phyloP scores from a whole-genome alignment of 2,888 invertebrate species.

The Pasiphila rectangulata region DNA sequence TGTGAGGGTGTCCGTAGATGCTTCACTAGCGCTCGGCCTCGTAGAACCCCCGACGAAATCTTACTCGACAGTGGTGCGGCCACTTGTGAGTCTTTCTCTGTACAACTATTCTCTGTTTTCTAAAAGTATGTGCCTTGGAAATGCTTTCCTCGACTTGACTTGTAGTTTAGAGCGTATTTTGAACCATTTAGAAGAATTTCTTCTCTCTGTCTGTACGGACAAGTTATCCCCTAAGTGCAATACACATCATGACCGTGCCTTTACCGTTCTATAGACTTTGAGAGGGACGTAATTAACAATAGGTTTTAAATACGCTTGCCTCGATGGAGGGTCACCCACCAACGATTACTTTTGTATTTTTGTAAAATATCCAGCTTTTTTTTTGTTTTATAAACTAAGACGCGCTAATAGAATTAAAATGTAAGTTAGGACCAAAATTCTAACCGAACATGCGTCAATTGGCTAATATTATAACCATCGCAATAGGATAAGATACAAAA shows the following conservation, averaged over 20 bases:
- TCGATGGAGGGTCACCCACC: conserved; percentile 57
- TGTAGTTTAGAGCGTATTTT: conserved; percentile 77
- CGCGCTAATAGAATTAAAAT: conserved; percentile 54
- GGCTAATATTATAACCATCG: conserved; percentile 53
- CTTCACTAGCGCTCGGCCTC: conserved; percentile 58
- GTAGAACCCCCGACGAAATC: conserved; percentile 55
- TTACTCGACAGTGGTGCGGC: conserved; percentile 55
- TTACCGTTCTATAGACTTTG: conserved; percentile 80
- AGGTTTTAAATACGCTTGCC: conserved; percentile 71
- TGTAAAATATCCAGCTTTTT: conserved; percentile 62
- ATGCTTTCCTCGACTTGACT: conserved; percentile 77
- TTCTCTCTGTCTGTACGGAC: conserved; percentile 75
- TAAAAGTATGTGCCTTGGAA: conserved; percentile 80
- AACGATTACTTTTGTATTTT: conserved; percentile 66
- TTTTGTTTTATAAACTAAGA: conserved; percentile 51
- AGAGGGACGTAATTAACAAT: conserved; percentile 81
- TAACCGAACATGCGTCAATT: conserved; percentile 66
- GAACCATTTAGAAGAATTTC: conserved; percentile 74
- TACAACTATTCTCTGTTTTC: conserved; percentile 72
- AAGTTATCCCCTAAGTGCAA: conserved; percentile 76
- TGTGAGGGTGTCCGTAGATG: conserved; percentile 48
- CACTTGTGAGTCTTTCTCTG: conserved; percentile 48
- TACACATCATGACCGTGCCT: conserved; percentile 81
- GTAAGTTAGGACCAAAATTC: conserved; percentile 64
- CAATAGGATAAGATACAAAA: conserved; percentile 66